Evolutionary conservation across 2,888 invertebrate genomes (phyloP).

Genomic region (Stenolophus ochropezus): DNA sequence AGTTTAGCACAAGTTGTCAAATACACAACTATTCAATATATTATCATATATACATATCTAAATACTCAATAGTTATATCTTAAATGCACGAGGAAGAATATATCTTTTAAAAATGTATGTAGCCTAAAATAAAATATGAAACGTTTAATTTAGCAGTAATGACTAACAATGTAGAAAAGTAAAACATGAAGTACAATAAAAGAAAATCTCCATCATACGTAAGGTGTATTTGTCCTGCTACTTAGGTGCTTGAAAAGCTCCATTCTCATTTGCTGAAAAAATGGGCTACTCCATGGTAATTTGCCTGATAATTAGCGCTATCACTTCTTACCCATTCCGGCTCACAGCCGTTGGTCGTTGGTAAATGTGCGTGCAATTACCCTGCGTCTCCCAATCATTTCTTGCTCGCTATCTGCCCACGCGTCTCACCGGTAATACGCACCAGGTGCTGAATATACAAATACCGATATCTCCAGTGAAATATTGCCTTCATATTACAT

Average conservation of each 20-base stretch:
- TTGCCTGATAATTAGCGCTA: neutral
- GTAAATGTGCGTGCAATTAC: conserved; percentile 7
- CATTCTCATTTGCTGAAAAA: neutral
- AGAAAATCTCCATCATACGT: neutral
- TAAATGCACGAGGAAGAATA: neutral
- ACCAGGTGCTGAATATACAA: too few species aligned
- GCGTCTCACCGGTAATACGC: too few species aligned
- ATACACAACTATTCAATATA: too few species aligned
- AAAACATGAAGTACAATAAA: neutral
- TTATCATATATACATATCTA: too few species aligned
- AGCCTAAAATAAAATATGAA: neutral
- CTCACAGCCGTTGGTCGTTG: neutral
- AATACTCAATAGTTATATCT: too few species aligned
- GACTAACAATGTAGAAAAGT: neutral
- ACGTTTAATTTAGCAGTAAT: neutral
- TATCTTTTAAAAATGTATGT: neutral
- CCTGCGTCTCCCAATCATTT: neutral
- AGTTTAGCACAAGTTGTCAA: too few species aligned
- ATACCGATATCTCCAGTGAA: too few species aligned
- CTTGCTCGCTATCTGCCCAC: too few species aligned
- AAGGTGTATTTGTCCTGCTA: neutral
- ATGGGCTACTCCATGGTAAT: neutral
- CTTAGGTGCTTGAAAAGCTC: neutral
- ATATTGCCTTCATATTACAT: too few species aligned
- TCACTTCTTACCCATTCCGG: conserved; percentile 1